Base-by-base conservation (phyloP, 2,797 vertebrate species). In the Tauraco hartlaubi region DNA sequence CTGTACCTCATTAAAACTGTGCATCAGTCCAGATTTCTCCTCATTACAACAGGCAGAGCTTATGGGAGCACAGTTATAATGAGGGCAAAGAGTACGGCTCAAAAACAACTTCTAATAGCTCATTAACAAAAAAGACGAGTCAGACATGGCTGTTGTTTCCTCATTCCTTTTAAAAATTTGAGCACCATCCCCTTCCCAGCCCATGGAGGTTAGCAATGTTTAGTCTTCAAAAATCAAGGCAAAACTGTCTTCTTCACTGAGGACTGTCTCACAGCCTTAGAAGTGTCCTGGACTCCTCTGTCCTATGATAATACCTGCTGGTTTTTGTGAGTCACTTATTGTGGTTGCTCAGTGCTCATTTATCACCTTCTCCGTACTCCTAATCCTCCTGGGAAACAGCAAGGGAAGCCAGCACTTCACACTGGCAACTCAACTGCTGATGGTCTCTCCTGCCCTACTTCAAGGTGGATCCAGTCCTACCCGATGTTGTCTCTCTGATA, bases 41-140 rank as follows among this genome's bases (percentile, higher is more conserved):
- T 98, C 96, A 93, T 98, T 98, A 97, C 92, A 96, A 75, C 82
- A 93, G 95, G 58, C 96, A 96, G 88, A 91, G 88, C 88, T 97
- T 97, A 88, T 97, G 94, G 94, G 85, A 96, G 79, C 85, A 83
- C 26, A 71, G 85, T 68, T 96, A 94, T 97, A 98, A 98, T 97
- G 97, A 98, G 97, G 96, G 94, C 96, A 97, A 97, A 96, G 89
- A 93, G 83, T 96, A 90, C 77, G 73, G 94, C 97, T 96, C 90
- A 97, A 94, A 97, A 97, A 21, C 96, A 97, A 92, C 86, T 96
- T 93, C 94, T 97, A 97, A 98, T 95, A 96, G 97, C 95, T 98
- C 97, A 96, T 98, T 98, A 98, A 92, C 80, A 96, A 97, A 96
- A 97, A 91, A 93, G 93, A 92, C 59, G 39, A 93, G 87, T 95